Evolutionary conservation across 2,797 vertebrate genomes (phyloP).

Genomic region (Gallirallus australis): DNA sequence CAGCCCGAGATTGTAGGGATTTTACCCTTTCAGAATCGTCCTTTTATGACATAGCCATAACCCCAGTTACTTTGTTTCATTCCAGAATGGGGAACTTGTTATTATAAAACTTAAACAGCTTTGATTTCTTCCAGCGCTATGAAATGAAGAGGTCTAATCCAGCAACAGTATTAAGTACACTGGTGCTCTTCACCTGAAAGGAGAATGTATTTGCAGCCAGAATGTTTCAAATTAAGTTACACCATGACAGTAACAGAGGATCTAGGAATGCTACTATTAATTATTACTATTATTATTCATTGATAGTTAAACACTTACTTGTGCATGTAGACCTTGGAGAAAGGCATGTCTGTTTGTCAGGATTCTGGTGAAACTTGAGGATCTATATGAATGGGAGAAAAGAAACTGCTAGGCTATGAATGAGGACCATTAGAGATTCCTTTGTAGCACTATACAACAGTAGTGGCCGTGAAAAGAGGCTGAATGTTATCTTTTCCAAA

Average conservation of each 20-base stretch:
- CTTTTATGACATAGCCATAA: not conserved
- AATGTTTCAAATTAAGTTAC: not conserved
- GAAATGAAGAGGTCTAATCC: not conserved
- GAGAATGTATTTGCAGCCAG: not conserved
- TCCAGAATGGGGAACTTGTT: not conserved
- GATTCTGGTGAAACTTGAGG: not conserved
- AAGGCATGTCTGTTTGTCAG: not conserved
- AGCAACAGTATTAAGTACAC: not conserved
- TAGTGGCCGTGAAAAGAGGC: not conserved
- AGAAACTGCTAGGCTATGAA: not conserved
- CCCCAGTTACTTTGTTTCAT: not conserved
- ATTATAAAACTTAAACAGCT: not conserved
- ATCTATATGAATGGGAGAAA: not conserved
- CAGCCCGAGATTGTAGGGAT: too few relatives aligned
- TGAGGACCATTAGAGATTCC: not conserved
- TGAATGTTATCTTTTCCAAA: not conserved
- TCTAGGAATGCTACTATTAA: not conserved
- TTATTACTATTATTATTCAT: not conserved
- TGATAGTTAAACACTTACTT: not conserved
- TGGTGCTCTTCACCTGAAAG: not conserved
- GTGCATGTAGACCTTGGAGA: not conserved
- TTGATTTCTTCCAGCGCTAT: not conserved
- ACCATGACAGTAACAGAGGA: not conserved
- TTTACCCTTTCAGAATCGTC: not conserved
- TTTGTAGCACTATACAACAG: not conserved